Conservation (phyloP, 2,797 vertebrate genomes). For the Catharus ustulatus region DNA sequence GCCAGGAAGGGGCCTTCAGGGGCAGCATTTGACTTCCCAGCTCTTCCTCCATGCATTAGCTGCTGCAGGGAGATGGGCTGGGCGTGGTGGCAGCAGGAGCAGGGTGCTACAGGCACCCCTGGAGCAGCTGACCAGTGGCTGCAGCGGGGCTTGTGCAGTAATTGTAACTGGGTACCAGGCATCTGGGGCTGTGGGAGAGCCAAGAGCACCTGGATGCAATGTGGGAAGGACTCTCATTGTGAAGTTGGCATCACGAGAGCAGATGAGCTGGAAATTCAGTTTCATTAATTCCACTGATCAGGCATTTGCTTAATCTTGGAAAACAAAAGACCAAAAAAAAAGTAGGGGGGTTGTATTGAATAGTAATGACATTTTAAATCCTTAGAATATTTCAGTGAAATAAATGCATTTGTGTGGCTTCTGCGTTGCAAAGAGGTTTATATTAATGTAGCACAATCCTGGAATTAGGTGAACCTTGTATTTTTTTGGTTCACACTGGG, state of each 20-base stretch:
- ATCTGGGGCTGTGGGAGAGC: not conserved
- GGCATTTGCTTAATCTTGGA: not conserved
- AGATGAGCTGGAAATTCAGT: not conserved
- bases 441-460: not conserved
- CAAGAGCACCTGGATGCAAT: not conserved
- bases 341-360: not conserved
- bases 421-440: not conserved
- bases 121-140: not conserved
- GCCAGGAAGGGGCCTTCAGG: not conserved
- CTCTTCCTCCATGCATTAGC: not conserved
- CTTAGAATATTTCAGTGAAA: slow-evolving; percentile 3
- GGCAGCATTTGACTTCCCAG: fast-evolving
- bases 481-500: slow-evolving; percentile 24
- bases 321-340: not conserved
- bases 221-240: fast-evolving
- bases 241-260: not conserved
- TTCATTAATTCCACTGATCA: not conserved
- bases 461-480: not conserved
- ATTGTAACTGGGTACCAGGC: fast-evolving
- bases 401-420: not conserved
- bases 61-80: not conserved
- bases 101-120: not conserved
- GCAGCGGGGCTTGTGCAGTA: not conserved
- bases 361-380: not conserved
- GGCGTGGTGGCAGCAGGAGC: not conserved